These are phyloP conservation scores for Apostichopus leukothele DNA, from an alignment of 53 echinoderm and acorn worm species.

Conservation along the genomic window DNA sequence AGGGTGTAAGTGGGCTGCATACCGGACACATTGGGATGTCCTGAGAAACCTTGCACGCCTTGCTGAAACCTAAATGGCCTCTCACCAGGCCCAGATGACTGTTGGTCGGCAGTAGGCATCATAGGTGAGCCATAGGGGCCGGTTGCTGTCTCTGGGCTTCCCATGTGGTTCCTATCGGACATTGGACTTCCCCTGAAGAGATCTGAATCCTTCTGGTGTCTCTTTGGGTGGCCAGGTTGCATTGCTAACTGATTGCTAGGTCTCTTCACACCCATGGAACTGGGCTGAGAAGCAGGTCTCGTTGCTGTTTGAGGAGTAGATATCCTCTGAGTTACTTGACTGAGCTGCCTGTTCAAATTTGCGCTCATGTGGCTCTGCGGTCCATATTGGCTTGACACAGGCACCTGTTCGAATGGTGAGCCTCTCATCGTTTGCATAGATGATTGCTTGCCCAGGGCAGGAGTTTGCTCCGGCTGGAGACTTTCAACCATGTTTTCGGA, in stretches of 20 bases:
- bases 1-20: conserved; percentile 11
- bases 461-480: background rate
- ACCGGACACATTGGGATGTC: conserved; percentile 12
- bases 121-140: conserved; percentile 36
- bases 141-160: conserved; percentile 20
- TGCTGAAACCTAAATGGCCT: conserved; percentile 31
- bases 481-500: conserved; percentile 29
- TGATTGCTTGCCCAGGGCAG: conserved; percentile 16
- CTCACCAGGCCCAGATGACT: background rate
- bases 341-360: conserved; percentile 8
- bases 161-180: conserved; percentile 33
- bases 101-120: background rate
- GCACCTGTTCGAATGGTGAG: background rate
- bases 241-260: background rate
- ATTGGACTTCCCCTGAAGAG: conserved; percentile 17
- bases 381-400: conserved; percentile 9
- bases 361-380: conserved; percentile 11
- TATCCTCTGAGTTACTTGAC: background rate
- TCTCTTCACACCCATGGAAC: conserved; percentile 18
- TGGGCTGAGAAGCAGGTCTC: background rate
- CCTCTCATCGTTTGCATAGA: conserved; percentile 8
- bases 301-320: conserved; percentile 1
- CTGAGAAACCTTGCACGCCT: conserved; percentile 1
- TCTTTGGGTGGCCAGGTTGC: conserved; percentile 12
- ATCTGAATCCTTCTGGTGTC: conserved; percentile 41